A percentile compares a stretch with the other conserved stretches of the same genome.
phyloP scores from a whole-genome alignment of 2,113 vertebrate genomes.

The Erythrolamprus reginae region DNA sequence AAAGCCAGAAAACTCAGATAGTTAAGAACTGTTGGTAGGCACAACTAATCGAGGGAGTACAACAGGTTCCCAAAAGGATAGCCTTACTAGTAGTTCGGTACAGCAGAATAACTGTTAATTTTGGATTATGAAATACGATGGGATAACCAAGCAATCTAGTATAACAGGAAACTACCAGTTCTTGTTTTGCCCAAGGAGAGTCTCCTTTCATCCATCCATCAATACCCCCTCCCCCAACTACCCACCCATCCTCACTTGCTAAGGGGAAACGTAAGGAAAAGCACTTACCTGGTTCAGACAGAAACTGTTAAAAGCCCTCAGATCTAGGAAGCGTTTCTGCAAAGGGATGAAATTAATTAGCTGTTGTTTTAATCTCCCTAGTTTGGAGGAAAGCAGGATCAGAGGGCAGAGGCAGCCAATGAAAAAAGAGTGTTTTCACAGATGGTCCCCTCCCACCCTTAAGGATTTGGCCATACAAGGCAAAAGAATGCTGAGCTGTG shows the following conservation, averaged over 20 bases:
- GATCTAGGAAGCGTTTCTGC: conserved; percentile 62
- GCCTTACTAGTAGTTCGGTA: not conserved
- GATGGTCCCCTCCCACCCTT: conserved; percentile 65
- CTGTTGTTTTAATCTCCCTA: conserved; percentile 69
- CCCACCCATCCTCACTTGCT: too few relatives aligned
- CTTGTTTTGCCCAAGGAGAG: not conserved
- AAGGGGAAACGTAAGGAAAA: not conserved
- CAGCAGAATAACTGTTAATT: not conserved
- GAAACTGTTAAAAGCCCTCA: conserved; percentile 9
- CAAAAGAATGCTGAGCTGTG: conserved; percentile 76
- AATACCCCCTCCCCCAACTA: not conserved
- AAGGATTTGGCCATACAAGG: conserved; percentile 84
- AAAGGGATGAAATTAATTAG: conserved; percentile 57
- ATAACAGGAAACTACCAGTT: not conserved
- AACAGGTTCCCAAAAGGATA: not conserved
- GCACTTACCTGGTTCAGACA: conserved; percentile 7
- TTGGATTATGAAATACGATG: not conserved
- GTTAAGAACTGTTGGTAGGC: not conserved
- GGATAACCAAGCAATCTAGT: not conserved
- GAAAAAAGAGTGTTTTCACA: conserved; percentile 29
- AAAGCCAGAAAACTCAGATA: not conserved
- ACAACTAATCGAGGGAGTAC: not conserved
- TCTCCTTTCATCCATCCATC: not conserved
- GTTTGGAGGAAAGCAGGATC: conserved; percentile 47
- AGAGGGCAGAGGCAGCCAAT: conserved; percentile 64